Evolutionary conservation across 1,140 invertebrate genomes (phyloP).

Genomic region (Diplogasteroides magnus): DNA sequence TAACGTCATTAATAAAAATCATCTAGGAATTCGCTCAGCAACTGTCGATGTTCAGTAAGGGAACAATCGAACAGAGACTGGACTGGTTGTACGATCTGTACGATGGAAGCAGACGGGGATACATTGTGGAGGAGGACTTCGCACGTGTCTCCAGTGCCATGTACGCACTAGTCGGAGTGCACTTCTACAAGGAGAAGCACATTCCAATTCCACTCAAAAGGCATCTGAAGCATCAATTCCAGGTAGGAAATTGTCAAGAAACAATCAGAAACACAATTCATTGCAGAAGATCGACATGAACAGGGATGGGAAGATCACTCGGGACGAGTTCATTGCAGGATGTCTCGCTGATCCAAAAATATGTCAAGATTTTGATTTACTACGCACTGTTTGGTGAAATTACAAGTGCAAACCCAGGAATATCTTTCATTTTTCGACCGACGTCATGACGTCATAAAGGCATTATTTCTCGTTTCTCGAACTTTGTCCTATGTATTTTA

Average conservation of each 20-base stretch:
- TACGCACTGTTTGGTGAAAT: constrained; percentile 7
- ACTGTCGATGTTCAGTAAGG: constrained; percentile 13
- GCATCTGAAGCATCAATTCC: constrained; percentile 9
- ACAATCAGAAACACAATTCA: background rate
- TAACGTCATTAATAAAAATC: background rate
- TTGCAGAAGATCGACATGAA: constrained; percentile 8
- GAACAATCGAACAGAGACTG: constrained; percentile 9
- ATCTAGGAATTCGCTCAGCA: constrained; percentile 9
- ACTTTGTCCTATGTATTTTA: too few species aligned
- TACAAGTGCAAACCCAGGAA: background rate
- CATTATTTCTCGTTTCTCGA: too few species aligned
- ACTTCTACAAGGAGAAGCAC: constrained; percentile 14
- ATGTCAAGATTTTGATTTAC: background rate
- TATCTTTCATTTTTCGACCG: too few species aligned
- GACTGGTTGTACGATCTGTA: constrained; percentile 16
- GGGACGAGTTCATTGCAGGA: constrained; percentile 7
- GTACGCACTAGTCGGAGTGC: constrained; percentile 8
- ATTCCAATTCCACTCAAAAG: constrained; percentile 4
- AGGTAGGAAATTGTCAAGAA: background rate
- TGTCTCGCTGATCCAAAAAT: constrained; percentile 4
- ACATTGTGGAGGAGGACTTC: constrained; percentile 8
- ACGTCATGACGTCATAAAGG: too few species aligned
- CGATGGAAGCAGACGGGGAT: background rate
- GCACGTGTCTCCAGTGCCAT: constrained; percentile 9
- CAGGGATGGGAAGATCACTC: constrained; percentile 10